These are phyloP conservation scores for Phrynocephalus forsythii DNA, from an alignment of 2,797 vertebrate genomes.

Conservation along the genomic window DNA sequence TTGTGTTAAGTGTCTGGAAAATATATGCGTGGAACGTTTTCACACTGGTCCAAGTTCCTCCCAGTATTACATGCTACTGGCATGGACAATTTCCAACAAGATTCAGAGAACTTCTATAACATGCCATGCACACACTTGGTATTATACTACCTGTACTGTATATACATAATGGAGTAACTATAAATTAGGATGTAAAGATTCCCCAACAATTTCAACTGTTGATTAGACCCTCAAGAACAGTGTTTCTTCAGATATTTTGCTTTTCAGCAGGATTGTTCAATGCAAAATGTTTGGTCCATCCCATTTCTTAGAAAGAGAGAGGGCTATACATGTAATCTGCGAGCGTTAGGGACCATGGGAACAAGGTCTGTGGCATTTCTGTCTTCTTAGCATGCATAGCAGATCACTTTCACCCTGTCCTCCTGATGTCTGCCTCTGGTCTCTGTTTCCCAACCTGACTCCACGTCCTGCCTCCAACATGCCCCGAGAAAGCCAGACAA, in stretches of 20 bases:
- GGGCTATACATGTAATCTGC: too few relatives aligned
- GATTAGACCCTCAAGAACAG: not conserved
- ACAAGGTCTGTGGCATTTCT: too few relatives aligned
- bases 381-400: too few relatives aligned
- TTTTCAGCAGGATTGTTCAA: not conserved
- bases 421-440: too few relatives aligned
- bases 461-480: too few relatives aligned
- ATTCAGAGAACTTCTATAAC: not conserved
- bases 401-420: too few relatives aligned
- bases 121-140: not conserved
- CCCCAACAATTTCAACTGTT: not conserved
- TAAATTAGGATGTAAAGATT: not conserved
- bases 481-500: too few relatives aligned
- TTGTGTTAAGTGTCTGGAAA: too few relatives aligned
- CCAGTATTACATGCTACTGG: not conserved
- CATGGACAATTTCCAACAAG: not conserved
- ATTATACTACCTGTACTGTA: not conserved
- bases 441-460: too few relatives aligned
- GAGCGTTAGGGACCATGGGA: too few relatives aligned
- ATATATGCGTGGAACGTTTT: not conserved
- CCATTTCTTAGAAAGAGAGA: too few relatives aligned
- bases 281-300: too few relatives aligned
- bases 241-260: not conserved
- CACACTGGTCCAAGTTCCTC: not conserved
- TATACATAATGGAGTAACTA: not conserved